phyloP scores from a whole-genome alignment of 2,888 invertebrate genomes.

The Xestia sexstrigata region DNA sequence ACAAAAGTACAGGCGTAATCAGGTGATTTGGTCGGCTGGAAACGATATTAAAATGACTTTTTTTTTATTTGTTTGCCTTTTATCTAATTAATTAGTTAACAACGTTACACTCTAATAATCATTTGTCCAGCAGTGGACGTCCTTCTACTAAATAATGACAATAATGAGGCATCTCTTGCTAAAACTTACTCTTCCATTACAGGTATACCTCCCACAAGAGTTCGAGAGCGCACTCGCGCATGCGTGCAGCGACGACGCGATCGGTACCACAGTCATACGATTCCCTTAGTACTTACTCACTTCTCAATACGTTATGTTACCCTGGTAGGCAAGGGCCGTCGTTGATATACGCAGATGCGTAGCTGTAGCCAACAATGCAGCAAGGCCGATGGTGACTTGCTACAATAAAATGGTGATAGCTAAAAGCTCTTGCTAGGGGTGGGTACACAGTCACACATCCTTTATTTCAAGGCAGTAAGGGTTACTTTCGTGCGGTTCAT shows the following conservation, averaged over 20 bases:
- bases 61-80: too few relatives aligned
- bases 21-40: too few relatives aligned
- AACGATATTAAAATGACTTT: too few relatives aligned
- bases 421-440: neutral
- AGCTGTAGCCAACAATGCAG: neutral
- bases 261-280: slow-evolving; percentile 86
- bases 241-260: slow-evolving; percentile 86
- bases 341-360: neutral
- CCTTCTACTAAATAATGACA: too few relatives aligned
- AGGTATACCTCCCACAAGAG: slow-evolving; percentile 87
- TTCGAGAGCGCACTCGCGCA: slow-evolving; percentile 87
- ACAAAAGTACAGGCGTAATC: too few relatives aligned
- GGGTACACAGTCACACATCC: too few relatives aligned
- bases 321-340: slow-evolving; percentile 45
- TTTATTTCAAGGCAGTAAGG: slow-evolving; percentile 1
- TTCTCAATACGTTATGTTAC: slow-evolving; percentile 16
- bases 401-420: neutral
- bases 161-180: too few relatives aligned
- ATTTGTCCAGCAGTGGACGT: too few relatives aligned
- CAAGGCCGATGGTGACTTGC: neutral
- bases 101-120: too few relatives aligned
- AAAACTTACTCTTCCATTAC: slow-evolving; percentile 27
- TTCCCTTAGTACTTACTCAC: slow-evolving; percentile 78
- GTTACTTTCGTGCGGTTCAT: neutral
- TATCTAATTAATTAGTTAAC: too few relatives aligned